Percentiles rank a stretch among this genome's conserved stretches.
Evolutionary conservation across 2,797 vertebrate species (phyloP).

Genomic region (Eurystomus glaucurus): DNA sequence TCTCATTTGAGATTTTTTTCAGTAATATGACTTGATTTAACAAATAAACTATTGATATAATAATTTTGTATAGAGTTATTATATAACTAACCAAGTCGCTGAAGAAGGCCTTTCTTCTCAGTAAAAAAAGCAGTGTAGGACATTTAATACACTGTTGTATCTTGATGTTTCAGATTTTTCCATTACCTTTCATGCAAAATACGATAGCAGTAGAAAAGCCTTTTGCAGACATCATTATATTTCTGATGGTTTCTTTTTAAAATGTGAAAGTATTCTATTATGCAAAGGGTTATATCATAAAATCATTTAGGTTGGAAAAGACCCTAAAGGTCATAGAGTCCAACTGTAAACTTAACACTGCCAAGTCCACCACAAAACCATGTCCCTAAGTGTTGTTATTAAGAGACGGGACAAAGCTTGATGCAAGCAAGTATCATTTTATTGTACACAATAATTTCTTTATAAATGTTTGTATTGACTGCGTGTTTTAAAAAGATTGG

Average conservation of each 20-base stretch:
- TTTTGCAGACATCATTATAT: not conserved
- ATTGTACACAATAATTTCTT: too few relatives aligned
- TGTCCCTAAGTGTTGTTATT: not conserved
- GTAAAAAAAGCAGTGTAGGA: not conserved
- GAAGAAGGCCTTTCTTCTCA: not conserved
- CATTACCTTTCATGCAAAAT: slow-evolving; percentile 7
- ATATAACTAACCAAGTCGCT: not conserved
- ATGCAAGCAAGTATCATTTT: too few relatives aligned
- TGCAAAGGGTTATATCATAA: not conserved
- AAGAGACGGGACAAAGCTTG: too few relatives aligned
- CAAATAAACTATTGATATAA: not conserved
- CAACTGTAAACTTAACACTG: not conserved
- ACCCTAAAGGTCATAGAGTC: not conserved
- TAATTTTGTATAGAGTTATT: not conserved
- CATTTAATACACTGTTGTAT: not conserved
- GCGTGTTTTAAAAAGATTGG: too few relatives aligned
- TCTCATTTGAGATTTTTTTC: not conserved
- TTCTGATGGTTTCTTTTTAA: not conserved
- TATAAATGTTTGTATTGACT: too few relatives aligned
- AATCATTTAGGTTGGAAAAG: not conserved
- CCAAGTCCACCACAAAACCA: not conserved
- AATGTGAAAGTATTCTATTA: not conserved
- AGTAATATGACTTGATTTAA: not conserved
- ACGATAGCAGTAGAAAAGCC: not conserved
- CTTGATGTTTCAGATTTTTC: not conserved